Evolutionary conservation across 92 coral and sea anemone genomes (phyloP).

Genomic region (Palythoa caribaeorum): DNA sequence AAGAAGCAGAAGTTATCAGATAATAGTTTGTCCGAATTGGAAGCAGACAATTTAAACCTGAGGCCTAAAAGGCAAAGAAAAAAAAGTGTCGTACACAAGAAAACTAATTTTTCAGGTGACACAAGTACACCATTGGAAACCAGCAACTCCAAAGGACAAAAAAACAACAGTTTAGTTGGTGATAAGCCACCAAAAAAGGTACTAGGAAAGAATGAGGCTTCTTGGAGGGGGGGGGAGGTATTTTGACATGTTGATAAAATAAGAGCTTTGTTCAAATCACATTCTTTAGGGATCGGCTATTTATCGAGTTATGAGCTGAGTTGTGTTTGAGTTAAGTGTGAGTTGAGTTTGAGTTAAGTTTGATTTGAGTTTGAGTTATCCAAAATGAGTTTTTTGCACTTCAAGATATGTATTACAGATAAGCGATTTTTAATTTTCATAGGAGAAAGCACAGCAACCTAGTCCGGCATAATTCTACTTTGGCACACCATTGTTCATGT

Average conservation of each 20-base stretch:
- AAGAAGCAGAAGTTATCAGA: constrained; percentile 21
- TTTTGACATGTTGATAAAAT: neutral
- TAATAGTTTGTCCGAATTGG: neutral
- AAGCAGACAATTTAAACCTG: neutral
- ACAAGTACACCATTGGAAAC: neutral
- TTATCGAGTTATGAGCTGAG: no score
- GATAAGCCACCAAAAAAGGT: constrained; percentile 1
- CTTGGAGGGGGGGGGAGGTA: neutral
- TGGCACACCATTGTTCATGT: no score
- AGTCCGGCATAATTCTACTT: no score
- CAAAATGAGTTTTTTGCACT: no score
- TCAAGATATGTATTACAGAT: no score
- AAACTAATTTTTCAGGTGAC: neutral
- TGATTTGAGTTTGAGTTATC: no score
- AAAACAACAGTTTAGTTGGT: neutral
- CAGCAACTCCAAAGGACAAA: neutral
- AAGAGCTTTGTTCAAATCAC: neutral
- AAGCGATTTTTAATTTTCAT: no score
- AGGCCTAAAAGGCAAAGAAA: neutral
- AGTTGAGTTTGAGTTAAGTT: no score
- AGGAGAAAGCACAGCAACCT: no score
- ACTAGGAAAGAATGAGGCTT: neutral
- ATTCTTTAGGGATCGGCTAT: no score
- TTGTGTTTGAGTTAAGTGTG: no score
- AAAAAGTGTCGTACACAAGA: neutral